Conservation (phyloP, 1,140 invertebrate genomes). For the Trachymyrmex septentrionalis region DNA sequence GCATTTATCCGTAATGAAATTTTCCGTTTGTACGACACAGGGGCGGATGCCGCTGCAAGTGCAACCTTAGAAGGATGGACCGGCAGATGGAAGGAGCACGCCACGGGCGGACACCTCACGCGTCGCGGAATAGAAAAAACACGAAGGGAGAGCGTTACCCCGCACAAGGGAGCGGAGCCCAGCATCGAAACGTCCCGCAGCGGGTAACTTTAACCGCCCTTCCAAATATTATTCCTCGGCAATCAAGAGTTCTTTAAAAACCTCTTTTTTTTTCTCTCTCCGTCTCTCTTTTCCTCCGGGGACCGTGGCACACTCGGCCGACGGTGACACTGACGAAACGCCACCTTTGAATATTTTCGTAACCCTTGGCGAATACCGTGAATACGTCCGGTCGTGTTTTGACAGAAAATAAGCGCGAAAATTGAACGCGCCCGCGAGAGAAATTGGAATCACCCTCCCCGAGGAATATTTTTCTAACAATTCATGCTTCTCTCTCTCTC, state of each 20-base stretch:
- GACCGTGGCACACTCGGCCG: not conserved
- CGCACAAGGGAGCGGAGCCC: not conserved
- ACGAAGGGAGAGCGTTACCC: constrained; percentile 13
- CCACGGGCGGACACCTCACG: constrained; percentile 39
- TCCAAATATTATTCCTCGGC: constrained; percentile 70
- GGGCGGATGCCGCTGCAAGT: constrained; percentile 30
- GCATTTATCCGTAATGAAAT: constrained; percentile 67
- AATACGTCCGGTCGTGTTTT: constrained; percentile 74
- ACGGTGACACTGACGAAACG: constrained; percentile 54
- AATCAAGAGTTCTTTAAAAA: constrained; percentile 71
- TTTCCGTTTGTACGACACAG: constrained; percentile 17
- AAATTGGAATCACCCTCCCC: constrained; percentile 62
- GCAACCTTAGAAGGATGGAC: constrained; percentile 24
- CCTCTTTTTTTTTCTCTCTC: constrained; percentile 16
- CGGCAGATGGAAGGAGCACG: constrained; percentile 51
- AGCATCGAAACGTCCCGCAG: constrained; percentile 17
- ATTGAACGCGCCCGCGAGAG: constrained; percentile 68
- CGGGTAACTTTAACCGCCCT: constrained; percentile 66
- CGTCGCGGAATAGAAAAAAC: constrained; percentile 64
- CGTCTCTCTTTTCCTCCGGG: too few species aligned
- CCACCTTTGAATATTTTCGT: constrained; percentile 71
- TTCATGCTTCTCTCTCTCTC: constrained; percentile 48
- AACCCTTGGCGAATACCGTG: constrained; percentile 68
- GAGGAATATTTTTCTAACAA: constrained; percentile 74
- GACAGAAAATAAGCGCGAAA: constrained; percentile 79